Conservation (phyloP, 1,140 invertebrate genomes). For the Macrostomum lignano region DNA sequence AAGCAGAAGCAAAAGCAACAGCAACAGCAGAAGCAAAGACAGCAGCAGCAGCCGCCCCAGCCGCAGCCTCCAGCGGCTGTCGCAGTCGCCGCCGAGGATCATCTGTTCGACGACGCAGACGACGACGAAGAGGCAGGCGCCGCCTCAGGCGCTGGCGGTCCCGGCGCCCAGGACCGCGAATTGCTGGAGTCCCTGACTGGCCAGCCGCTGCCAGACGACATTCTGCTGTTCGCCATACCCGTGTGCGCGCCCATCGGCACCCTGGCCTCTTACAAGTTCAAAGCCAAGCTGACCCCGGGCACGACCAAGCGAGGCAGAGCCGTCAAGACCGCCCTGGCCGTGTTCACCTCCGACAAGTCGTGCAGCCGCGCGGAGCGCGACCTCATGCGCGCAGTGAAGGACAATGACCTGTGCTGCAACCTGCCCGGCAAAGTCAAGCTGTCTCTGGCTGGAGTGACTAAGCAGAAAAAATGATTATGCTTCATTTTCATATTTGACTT, state of each 20-base stretch:
- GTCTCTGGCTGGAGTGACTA: no score
- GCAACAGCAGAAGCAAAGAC: slow-evolving; percentile 9
- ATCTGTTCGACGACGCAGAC: no score
- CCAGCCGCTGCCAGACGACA: slow-evolving; percentile 51
- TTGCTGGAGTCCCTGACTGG: no score
- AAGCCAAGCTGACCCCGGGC: slow-evolving; percentile 74
- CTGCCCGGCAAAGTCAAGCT: slow-evolving; percentile 94
- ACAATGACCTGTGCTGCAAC: slow-evolving; percentile 65
- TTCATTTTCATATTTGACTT: no score
- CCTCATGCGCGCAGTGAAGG: slow-evolving; percentile 63
- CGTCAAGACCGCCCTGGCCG: slow-evolving; percentile 54
- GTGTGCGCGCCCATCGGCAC: slow-evolving; percentile 73
- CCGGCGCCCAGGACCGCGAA: no score
- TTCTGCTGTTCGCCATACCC: slow-evolving; percentile 67
- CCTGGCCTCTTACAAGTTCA: slow-evolving; percentile 66
- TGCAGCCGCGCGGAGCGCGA: slow-evolving; percentile 56
- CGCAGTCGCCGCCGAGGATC: no score
- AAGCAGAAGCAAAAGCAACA: slow-evolving; percentile 32
- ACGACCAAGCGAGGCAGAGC: slow-evolving; percentile 81
- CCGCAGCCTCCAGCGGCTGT: no score
- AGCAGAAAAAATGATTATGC: no score
- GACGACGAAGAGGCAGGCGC: no score
- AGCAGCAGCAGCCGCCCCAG: no score
- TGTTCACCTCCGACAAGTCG: slow-evolving; percentile 56
- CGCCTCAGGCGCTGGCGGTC: no score